Evolutionary conservation across 1,140 invertebrate species (phyloP).

Genomic region (Chymomyza costata): DNA sequence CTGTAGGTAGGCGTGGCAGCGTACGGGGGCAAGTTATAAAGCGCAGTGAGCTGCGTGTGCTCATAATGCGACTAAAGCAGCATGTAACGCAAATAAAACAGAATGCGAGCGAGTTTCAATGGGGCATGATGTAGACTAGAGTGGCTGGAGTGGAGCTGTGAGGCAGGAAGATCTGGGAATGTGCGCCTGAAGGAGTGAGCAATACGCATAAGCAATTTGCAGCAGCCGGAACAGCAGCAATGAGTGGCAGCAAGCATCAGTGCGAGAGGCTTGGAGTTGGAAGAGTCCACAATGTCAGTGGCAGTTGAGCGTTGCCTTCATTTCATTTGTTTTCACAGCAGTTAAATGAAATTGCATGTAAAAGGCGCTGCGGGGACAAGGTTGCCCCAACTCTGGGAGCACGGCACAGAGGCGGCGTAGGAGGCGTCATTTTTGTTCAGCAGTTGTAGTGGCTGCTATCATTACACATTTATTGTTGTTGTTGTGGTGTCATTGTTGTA

Average conservation of each 20-base stretch:
- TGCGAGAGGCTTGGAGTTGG: constrained; percentile 26
- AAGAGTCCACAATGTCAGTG: too few species aligned
- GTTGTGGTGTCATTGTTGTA: constrained; percentile 24
- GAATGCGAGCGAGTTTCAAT: too few species aligned
- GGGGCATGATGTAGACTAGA: too few species aligned
- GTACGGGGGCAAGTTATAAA: too few species aligned
- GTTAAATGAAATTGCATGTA: constrained; percentile 70
- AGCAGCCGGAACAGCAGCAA: constrained; percentile 17
- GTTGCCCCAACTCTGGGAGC: too few species aligned
- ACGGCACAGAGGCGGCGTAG: background rate
- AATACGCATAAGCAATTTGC: constrained; percentile 42
- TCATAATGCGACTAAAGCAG: too few species aligned
- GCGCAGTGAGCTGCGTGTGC: constrained; percentile 3
- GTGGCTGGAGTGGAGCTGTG: background rate
- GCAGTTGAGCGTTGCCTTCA: constrained; percentile 26
- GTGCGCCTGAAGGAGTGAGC: too few species aligned
- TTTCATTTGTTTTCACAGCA: constrained; percentile 67
- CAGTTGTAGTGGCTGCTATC: constrained; percentile 58
- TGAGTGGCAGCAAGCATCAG: constrained; percentile 12
- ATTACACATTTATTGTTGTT: constrained; percentile 66
- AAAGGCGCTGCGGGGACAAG: constrained; percentile 6
- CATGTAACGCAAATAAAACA: too few species aligned
- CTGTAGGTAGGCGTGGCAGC: too few species aligned
- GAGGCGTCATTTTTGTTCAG: background rate
- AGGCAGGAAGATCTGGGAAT: too few species aligned